A percentile compares a stretch with the other conserved stretches of the same genome.
These are phyloP conservation scores for Yponomeuta sedellus DNA, from an alignment of 2,888 invertebrate genomes.

Conservation along the genomic window DNA sequence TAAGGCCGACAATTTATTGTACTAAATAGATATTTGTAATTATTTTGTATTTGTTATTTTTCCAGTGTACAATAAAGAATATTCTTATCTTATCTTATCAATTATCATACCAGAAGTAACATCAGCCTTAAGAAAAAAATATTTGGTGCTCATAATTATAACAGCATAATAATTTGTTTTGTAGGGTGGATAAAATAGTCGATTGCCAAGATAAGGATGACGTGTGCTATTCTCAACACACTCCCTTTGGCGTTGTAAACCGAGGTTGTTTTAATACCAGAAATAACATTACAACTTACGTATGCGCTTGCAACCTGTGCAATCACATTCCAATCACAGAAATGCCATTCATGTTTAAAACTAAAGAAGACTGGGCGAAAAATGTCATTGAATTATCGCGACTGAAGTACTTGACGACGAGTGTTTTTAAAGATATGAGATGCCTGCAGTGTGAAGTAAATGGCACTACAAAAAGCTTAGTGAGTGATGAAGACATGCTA, in stretches of 20 bases:
- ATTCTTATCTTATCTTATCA: too few relatives aligned
- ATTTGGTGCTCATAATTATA: too few relatives aligned
- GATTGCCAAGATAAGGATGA: slow-evolving; percentile 27
- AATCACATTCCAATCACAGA: slow-evolving; percentile 54
- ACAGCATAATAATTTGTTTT: too few relatives aligned
- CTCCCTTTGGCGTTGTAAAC: slow-evolving; percentile 58
- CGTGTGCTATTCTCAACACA: slow-evolving; percentile 55
- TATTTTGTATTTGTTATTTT: too few relatives aligned
- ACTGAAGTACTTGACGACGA: slow-evolving; percentile 44
- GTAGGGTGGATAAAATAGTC: not conserved
- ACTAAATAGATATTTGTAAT: too few relatives aligned
- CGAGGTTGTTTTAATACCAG: slow-evolving; percentile 55
- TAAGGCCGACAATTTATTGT: too few relatives aligned
- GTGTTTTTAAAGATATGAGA: slow-evolving; percentile 50
- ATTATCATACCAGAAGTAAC: too few relatives aligned
- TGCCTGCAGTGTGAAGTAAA: slow-evolving; percentile 58
- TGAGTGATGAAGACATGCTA: slow-evolving; percentile 28
- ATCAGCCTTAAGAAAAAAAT: too few relatives aligned
- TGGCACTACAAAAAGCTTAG: slow-evolving; percentile 28
- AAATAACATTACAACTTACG: slow-evolving; percentile 46
- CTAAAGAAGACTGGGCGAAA: slow-evolving; percentile 48
- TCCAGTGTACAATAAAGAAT: too few relatives aligned
- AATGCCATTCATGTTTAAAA: slow-evolving; percentile 50
- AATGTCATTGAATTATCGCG: slow-evolving; percentile 54
- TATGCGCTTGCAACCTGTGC: slow-evolving; percentile 61